Base-by-base conservation (phyloP, 1,140 invertebrate species). In the Listronotus oregonensis region DNA sequence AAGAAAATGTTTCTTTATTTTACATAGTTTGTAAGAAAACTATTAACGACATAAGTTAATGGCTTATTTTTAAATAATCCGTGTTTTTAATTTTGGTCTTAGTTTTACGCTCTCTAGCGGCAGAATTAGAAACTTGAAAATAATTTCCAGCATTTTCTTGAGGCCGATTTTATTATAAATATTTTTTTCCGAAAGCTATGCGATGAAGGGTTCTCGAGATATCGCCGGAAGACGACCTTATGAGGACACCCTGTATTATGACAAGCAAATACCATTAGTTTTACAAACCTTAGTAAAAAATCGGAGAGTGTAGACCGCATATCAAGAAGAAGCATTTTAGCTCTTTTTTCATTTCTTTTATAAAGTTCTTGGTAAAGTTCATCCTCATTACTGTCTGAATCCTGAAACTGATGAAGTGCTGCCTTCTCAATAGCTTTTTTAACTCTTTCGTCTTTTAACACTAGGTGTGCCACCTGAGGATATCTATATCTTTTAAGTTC, bases 301-400 rank as follows among this genome's bases (percentile, higher is more conserved):
- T 88, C 87, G 4, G 87, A 89, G 62, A 90, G 80, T 0, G 85
- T n/a, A 0, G 88, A 89, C 56, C 87, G 85, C 87, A 95, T 93
- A 50, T 87, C 84, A 39, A 81, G 79, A 0, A 94, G 75, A n/a
- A 93, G 85, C 46, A 80, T 83, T 44, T 82, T 80, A 0, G 91
- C 90, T 14, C 86, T 82, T 14, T 82, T 80, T 59, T 89, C 84
- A 49, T 87, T 84, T 17, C 82, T 80, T 46, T 79, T 79, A 11
- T 89, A 64, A 9, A 86, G 82, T 15, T 81, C 59, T 12, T 80
- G 71, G 59, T 86, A 83, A 18, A 77, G 77, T 5, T 77, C 69
- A 55, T 82, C 81, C 8, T 83, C 80, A 52, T 83, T 80, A 5
- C 75, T 76, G 4, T 73, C 74, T 1, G 18, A 78, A 32, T 69